Percentiles rank a stretch among this genome's conserved stretches.
These are phyloP conservation scores for Stercorarius parasiticus DNA, from an alignment of 2,113 vertebrate species.

Conservation along the genomic window DNA sequence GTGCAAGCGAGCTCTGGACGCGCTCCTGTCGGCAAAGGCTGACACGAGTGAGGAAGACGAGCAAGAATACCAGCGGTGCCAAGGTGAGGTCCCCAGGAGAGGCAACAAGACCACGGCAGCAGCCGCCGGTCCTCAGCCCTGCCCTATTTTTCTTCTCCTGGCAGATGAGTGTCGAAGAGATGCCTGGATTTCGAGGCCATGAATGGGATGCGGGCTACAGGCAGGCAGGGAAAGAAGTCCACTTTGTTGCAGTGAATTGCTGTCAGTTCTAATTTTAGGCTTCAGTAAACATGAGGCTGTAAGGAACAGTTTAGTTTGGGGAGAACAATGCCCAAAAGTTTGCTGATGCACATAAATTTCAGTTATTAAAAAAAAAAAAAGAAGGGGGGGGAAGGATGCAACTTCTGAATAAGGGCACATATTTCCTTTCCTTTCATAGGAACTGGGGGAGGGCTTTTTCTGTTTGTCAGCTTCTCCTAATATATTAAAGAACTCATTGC, in stretches of 20 bases:
- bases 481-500: slow-evolving; percentile 58
- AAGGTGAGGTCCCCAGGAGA: slow-evolving; percentile 79
- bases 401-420: slow-evolving; percentile 68
- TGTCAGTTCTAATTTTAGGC: slow-evolving; percentile 86
- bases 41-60: slow-evolving; percentile 24
- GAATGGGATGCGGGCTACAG: slow-evolving; percentile 69
- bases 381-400: slow-evolving; percentile 35
- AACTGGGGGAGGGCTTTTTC: slow-evolving; percentile 55
- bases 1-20: slow-evolving; percentile 71
- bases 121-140: background rate
- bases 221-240: slow-evolving; percentile 69
- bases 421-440: slow-evolving; percentile 58
- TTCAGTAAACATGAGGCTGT: slow-evolving; percentile 80
- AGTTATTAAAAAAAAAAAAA: slow-evolving; percentile 72
- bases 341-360: slow-evolving; percentile 76
- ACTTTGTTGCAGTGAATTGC: slow-evolving; percentile 84
- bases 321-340: slow-evolving; percentile 77
- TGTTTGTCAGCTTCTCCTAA: slow-evolving; percentile 43
- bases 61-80: slow-evolving; percentile 61
- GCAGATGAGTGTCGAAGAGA: slow-evolving; percentile 72
- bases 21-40: slow-evolving; percentile 16
- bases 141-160: slow-evolving; percentile 72
- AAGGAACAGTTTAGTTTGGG: slow-evolving; percentile 76
- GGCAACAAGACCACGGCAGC: background rate
- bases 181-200: slow-evolving; percentile 70